These are phyloP conservation scores for Ophiodon elongatus DNA, from an alignment of 2,113 vertebrate species.

Conservation along the genomic window DNA sequence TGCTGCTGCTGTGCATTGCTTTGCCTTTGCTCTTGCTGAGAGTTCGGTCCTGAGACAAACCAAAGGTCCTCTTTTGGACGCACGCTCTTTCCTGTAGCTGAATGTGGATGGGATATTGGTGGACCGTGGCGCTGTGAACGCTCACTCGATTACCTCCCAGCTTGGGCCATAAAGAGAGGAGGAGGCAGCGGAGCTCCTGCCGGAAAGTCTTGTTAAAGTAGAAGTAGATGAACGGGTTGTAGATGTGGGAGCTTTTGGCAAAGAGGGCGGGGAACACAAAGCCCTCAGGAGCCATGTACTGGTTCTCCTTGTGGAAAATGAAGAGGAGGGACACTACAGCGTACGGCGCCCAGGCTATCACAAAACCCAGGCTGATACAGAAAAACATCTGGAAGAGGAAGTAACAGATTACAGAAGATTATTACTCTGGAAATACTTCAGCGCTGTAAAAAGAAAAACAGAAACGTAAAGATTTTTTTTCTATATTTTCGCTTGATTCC, in stretches of 20 bases:
- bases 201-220: slow-evolving; percentile 81
- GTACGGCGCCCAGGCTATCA: slow-evolving; percentile 79
- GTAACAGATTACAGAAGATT: background rate
- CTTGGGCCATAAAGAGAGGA: slow-evolving; percentile 40
- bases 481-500: background rate
- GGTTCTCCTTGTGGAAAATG: slow-evolving; percentile 72
- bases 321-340: slow-evolving; percentile 77
- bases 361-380: slow-evolving; percentile 80
- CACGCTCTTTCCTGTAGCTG: slow-evolving; percentile 71
- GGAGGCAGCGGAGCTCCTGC: slow-evolving; percentile 63
- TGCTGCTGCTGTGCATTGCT: background rate
- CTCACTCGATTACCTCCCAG: slow-evolving; percentile 59
- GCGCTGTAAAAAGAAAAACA: too few species aligned
- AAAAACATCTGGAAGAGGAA: slow-evolving; percentile 79
- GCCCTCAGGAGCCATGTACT: slow-evolving; percentile 72
- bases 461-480: too few species aligned
- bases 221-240: slow-evolving; percentile 85
- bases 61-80: background rate
- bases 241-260: slow-evolving; percentile 83
- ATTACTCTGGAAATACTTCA: background rate
- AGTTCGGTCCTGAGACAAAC: background rate
- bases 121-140: background rate
- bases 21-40: slow-evolving; percentile 14
- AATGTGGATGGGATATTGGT: slow-evolving; percentile 70
- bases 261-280: slow-evolving; percentile 80